Percentiles rank a stretch among this genome's conserved stretches.
These are phyloP conservation scores for Drosophila barbarae DNA, from an alignment of 2,888 invertebrate species.

Conservation along the genomic window DNA sequence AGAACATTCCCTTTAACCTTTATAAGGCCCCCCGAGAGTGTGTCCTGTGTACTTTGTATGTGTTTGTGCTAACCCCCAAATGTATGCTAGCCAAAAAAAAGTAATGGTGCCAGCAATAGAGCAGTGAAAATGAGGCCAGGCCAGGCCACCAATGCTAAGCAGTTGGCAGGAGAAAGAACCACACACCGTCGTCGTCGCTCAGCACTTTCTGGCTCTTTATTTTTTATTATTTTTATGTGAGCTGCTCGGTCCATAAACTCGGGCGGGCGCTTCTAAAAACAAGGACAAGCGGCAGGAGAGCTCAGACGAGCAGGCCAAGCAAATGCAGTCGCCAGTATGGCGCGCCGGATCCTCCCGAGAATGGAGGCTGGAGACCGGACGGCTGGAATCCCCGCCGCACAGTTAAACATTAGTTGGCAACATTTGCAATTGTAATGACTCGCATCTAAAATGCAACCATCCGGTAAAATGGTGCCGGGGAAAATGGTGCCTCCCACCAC, in stretches of 20 bases:
- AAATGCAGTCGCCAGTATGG: constrained; percentile 53
- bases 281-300: constrained; percentile 33
- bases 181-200: constrained; percentile 9
- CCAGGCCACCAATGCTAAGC: constrained; percentile 32
- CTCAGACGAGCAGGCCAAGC: background rate
- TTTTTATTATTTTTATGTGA: constrained; percentile 35
- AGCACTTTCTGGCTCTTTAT: constrained; percentile 38
- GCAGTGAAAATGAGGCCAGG: constrained; percentile 31
- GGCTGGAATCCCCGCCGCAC: constrained; percentile 26
- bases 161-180: constrained; percentile 20
- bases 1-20: constrained; percentile 33
- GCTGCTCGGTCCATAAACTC: constrained; percentile 29
- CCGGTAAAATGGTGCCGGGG: constrained; percentile 36
- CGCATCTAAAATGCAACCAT: constrained; percentile 44
- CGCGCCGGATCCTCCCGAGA: constrained; percentile 52
- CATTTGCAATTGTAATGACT: constrained; percentile 71
- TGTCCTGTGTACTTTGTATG: background rate
- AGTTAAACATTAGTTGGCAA: constrained; percentile 65
- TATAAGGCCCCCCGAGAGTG: constrained; percentile 6
- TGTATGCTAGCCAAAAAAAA: constrained; percentile 16
- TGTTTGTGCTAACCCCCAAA: background rate
- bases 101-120: constrained; percentile 18
- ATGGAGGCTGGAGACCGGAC: constrained; percentile 1
- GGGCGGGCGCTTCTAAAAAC: background rate
- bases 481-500: constrained; percentile 7